phyloP scores from a whole-genome alignment of 1,140 invertebrate genomes.

The Hyposmocoma kahamanoa region DNA sequence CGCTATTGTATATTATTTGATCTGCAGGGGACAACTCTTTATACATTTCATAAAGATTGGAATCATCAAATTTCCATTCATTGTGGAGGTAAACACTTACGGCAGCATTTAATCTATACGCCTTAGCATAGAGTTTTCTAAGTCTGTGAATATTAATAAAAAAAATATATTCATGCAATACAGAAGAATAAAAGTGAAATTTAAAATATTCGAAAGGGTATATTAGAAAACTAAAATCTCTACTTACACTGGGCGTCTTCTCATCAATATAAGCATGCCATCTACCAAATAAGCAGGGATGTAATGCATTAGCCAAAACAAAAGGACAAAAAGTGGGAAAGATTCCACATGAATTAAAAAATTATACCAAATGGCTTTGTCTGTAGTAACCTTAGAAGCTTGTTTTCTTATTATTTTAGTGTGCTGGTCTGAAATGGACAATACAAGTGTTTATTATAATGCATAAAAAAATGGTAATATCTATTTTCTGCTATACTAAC shows the following conservation, averaged over 20 bases:
- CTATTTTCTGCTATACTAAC: background rate
- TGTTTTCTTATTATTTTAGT: background rate
- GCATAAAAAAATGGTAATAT: background rate
- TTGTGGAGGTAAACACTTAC: no score
- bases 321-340: background rate
- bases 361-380: background rate
- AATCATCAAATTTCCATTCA: conserved; percentile 18
- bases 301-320: background rate
- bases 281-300: background rate
- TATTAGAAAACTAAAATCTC: background rate
- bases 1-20: conserved; percentile 19
- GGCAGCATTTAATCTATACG: no score
- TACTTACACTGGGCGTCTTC: background rate
- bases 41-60: conserved; percentile 9
- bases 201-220: background rate
- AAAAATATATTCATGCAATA: no score
- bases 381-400: background rate
- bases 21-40: conserved; percentile 12
- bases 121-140: no score
- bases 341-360: background rate
- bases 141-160: no score
- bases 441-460: background rate
- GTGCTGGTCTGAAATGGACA: background rate
- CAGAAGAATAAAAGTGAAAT: no score
- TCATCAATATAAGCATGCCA: background rate